Base-by-base conservation (phyloP, 2,888 invertebrate species). In the Eurois occulta region DNA sequence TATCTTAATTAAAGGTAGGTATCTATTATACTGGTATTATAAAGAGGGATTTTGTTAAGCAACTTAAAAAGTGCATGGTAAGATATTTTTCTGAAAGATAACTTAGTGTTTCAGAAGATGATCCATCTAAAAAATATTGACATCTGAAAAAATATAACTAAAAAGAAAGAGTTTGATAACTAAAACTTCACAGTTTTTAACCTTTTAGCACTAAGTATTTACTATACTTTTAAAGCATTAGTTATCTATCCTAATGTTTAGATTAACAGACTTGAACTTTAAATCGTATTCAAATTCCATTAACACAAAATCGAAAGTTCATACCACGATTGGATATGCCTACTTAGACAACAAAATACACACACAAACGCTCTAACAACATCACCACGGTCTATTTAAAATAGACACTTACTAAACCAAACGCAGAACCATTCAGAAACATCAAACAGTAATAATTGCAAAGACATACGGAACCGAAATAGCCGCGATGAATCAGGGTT, bases 381-480 rank as follows among this genome's bases (percentile, higher is more conserved):
- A 64, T 67, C 72, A 38, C 70, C 67, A 71, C 75, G 73, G 75
- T 81, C 84, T 82, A 85, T 85, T 82, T 85, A 72, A 82, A 85
- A 81, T 84, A 77, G 85, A 78, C 74, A 82, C 78, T 78, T 72
- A 80, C 72, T 68, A 69, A 85, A 81, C 72, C 72, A 66, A 83
- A 83, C 80, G 76, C 58, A 66, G 81, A 82, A 72, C 85, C 82
- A 85, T 85, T 85, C 83, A 78, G 75, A 81, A 85, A 84, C 84
- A 86, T 86, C 86, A 86, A 86, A 86, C 84, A 76, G 84, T 75
- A 87, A 87, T 87, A 84, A 87, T 87, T 82, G 78, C 87, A 78
- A 84, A 84, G 85, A 85, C 87, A 87, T 82, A 85, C 78, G 66
- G 83, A 82, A 71, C 87, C 74, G 72, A 87, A 87, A 87, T 87